Base-by-base conservation (phyloP, 2,797 vertebrate species). In the Poecilia velifera region DNA sequence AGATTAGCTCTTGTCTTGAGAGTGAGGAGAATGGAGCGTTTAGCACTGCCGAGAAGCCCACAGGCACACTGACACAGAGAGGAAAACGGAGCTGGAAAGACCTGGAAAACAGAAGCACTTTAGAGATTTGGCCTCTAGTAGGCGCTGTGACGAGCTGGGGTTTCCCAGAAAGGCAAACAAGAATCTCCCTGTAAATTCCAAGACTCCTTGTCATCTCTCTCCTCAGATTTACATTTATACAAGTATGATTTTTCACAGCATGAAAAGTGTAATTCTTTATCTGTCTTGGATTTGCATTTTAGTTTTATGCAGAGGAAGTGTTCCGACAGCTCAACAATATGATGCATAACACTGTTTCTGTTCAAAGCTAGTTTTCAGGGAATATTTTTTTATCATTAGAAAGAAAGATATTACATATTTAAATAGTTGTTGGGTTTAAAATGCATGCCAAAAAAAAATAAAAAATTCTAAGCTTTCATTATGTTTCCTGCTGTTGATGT, bases 1-100 rank as follows among this genome's bases (percentile, higher is more conserved):
- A 93, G 91, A 92, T 91, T 92, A 93, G 79, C 82, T 83, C 86
- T 93, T 91, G 90, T 93, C 81, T 87, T 89, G 88, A 81, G 88
- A 90, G 86, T 71, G 84, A 90, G 80, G 88, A 94, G 91, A 93
- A 92, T 82, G 80, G 88, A 91, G 83, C 82, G 6, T 93, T 92
- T 93, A 92, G 88, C 76, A 87, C 80, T 57, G 84, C 81, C 0
- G 81, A 86, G 88, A 73, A 90, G 89, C 89, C 87, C 85, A 84
- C 87, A 90, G 91, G 88, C 93, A 84, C 86, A 91, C 84, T 86
- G 85, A 91, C 88, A 90, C 86, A 86, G 51, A 86, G 84, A 82
- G 66, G 79, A 46, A 82, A 59, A 70, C 66, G 4, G 79, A 70
- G 76, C 73, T 57, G 73, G 28, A 84, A 78, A 62, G 66, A 86